Evolutionary conservation across 2,113 vertebrate genomes (phyloP).

Genomic region (Xenus cinereus): DNA sequence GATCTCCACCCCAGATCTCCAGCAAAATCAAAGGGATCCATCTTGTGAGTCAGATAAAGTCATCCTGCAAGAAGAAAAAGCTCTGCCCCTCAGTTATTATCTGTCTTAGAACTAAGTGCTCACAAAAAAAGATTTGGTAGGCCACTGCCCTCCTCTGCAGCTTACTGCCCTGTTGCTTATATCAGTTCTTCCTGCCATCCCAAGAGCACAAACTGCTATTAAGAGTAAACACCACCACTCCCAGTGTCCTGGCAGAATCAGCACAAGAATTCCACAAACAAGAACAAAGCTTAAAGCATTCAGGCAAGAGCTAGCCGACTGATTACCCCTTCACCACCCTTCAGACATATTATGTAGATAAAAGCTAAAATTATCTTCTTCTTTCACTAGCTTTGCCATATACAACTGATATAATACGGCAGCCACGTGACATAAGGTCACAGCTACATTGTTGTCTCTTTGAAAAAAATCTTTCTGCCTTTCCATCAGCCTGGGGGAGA

Average conservation of each 20-base stretch:
- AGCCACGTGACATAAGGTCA: fast-evolving
- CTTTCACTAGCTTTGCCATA: not conserved
- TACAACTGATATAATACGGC: not conserved
- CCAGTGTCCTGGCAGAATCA: not conserved
- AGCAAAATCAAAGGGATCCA: not conserved
- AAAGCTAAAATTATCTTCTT: not conserved
- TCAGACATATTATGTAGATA: not conserved
- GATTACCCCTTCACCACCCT: not conserved
- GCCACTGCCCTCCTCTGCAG: not conserved
- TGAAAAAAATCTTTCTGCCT: not conserved
- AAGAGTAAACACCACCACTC: not conserved
- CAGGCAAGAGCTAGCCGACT: not conserved
- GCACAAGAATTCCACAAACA: not conserved
- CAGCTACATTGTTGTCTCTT: not conserved
- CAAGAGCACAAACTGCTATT: not conserved
- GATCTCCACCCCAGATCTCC: not conserved
- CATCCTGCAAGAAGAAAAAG: not conserved
- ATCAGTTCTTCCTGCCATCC: not conserved
- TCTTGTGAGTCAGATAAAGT: not conserved
- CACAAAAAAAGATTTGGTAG: not conserved
- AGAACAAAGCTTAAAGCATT: not conserved
- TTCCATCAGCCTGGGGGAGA: not conserved
- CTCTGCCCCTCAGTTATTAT: not conserved
- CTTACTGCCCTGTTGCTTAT: not conserved
- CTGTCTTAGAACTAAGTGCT: not conserved